Evolutionary conservation across 2,888 invertebrate species (phyloP), one percentile per base, ranked within the genome.

Genomic region (Halocaridina rubra): DNA sequence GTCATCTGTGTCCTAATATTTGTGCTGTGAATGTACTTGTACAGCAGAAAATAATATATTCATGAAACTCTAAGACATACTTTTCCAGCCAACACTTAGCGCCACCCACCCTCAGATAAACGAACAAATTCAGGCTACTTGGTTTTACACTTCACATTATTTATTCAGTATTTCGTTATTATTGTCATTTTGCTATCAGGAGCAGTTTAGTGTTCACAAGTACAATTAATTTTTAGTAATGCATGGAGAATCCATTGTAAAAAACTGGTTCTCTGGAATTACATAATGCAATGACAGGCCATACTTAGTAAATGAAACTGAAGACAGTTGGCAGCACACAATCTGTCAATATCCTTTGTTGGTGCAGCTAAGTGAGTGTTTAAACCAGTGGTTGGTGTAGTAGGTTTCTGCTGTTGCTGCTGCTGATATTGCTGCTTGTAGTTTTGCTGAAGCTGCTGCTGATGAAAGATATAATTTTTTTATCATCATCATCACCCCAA

Each of bases 91-190:
- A 84, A 84, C 82, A 84, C 82, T 64, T 84, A 78, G 82, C 64
- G 78, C 82, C 82, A 84, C 78, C 82, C 82, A 84, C 82, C 82
- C 82, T 84, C 82, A 72, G 82, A 84, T 84, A 84, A 84, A 84
- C 82, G 72, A 59, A 53, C 53, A 78, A 78, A 77, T 78, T 78
- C 72, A 39, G 72, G n/a, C n/a, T n/a, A n/a, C n/a, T n/a, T n/a
- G n/a, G n/a, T n/a, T n/a, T n/a, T n/a, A n/a, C n/a, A n/a, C n/a
- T n/a, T n/a, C n/a, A n/a, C n/a, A n/a, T n/a, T n/a, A n/a, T n/a
- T n/a, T n/a, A n/a, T n/a, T n/a, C n/a, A n/a, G n/a, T n/a, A n/a
- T n/a, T n/a, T n/a, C n/a, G n/a, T n/a, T n/a, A n/a, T n/a, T n/a
- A n/a, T n/a, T n/a, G n/a, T n/a, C n/a, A n/a, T n/a, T n/a, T n/a